A percentile compares a stretch with the other conserved stretches of the same genome.
These are phyloP conservation scores for Platyrinchus mystaceus DNA, from an alignment of 2,797 vertebrate genomes.

Conservation along the genomic window DNA sequence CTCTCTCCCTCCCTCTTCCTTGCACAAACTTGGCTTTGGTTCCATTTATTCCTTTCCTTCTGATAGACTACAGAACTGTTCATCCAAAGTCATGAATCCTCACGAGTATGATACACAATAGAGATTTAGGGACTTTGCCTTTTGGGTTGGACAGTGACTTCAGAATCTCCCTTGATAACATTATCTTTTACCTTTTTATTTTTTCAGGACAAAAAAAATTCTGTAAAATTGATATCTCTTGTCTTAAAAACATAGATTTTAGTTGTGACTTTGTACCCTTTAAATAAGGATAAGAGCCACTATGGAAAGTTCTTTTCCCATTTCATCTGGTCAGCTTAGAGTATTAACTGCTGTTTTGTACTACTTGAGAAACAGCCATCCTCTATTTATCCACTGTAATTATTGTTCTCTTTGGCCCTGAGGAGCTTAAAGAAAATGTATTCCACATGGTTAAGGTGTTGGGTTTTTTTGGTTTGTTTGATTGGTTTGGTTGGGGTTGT, in stretches of 20 bases:
- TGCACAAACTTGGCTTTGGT: not conserved
- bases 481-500: not conserved
- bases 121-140: conserved; percentile 28
- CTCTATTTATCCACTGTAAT: not conserved
- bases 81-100: conserved; percentile 39
- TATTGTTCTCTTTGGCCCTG: not conserved
- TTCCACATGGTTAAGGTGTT: not conserved
- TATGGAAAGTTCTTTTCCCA: not conserved
- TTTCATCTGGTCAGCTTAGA: not conserved
- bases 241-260: conserved; percentile 25
- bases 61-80: conserved; percentile 5
- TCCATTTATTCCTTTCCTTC: conserved; percentile 8
- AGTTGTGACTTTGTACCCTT: not conserved
- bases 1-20: not conserved
- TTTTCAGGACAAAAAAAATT: conserved; percentile 37
- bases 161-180: conserved; percentile 16
- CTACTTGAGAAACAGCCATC: not conserved
- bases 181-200: conserved; percentile 40
- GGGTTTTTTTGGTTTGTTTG: not conserved
- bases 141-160: not conserved
- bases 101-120: not conserved
- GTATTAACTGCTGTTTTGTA: not conserved
- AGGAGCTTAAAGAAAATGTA: not conserved
- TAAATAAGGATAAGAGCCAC: conserved; percentile 1
- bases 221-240: conserved; percentile 57